Conservation (phyloP, 2,113 vertebrate genomes). For the Oreochromis spilurus region DNA sequence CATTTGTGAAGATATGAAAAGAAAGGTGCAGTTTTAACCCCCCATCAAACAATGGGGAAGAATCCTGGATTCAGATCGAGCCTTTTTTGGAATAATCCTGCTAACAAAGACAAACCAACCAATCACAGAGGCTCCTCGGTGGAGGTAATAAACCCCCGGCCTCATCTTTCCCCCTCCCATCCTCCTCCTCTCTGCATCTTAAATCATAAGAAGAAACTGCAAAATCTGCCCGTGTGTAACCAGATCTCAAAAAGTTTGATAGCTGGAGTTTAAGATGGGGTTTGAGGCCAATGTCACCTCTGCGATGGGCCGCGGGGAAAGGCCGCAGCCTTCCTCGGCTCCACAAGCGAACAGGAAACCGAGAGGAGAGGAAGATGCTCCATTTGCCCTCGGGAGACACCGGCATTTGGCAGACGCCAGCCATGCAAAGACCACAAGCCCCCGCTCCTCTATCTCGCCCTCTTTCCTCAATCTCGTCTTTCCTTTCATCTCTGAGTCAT, state of each 20-base stretch:
- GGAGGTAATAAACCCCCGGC: not conserved
- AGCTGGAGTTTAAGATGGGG: not conserved
- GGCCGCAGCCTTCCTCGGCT: not conserved
- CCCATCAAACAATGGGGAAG: not conserved
- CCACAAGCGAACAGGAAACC: conserved; percentile 23
- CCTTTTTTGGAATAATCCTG: not conserved
- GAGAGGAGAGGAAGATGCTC: conserved; percentile 4
- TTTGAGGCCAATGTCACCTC: conserved; percentile 17
- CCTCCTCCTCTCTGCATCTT: not conserved
- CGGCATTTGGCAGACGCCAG: conserved; percentile 40
- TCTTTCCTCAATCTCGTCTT: conserved; percentile 39
- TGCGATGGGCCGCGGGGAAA: not conserved
- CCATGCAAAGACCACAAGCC: conserved; percentile 32
- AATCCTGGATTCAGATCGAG: not conserved
- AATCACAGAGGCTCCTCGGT: not conserved
- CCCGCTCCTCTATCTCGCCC: conserved; percentile 5
- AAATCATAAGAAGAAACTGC: not conserved
- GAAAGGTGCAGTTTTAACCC: not conserved
- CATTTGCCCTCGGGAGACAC: conserved; percentile 36
- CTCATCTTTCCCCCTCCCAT: not conserved
- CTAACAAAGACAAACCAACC: not conserved
- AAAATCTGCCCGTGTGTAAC: not conserved
- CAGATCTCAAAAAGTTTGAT: not conserved
- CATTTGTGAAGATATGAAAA: not conserved
- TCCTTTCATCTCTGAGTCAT: conserved; percentile 66